These are phyloP conservation scores for Epinephelus malabaricus DNA, from an alignment of 2,797 vertebrate genomes.

Conservation along the genomic window DNA sequence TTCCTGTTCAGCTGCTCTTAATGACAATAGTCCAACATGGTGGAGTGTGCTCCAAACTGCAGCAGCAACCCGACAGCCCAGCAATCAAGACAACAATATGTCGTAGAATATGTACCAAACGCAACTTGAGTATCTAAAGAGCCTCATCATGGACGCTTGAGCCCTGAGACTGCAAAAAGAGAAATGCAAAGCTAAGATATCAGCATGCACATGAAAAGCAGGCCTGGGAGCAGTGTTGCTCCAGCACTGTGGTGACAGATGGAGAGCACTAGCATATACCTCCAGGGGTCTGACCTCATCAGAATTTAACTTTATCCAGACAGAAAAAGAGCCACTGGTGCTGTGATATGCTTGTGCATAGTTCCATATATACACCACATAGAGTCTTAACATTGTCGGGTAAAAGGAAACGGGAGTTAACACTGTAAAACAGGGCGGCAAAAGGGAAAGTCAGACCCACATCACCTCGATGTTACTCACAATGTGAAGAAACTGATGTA, in stretches of 20 bases:
- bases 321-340: conserved; percentile 50
- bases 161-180: conserved; percentile 21
- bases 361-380: conserved; percentile 12
- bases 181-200: conserved; percentile 44
- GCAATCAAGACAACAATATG: conserved; percentile 12
- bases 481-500: neutral
- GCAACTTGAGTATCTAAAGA: conserved; percentile 19
- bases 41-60: neutral
- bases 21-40: neutral
- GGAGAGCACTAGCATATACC: conserved; percentile 64
- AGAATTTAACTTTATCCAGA: conserved; percentile 66
- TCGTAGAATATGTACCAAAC: conserved; percentile 15
- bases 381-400: neutral
- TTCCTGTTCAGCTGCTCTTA: neutral
- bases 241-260: conserved; percentile 69
- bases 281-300: conserved; percentile 74
- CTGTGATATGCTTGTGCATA: conserved; percentile 36
- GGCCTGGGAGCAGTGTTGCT: conserved; percentile 54
- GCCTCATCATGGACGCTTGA: conserved; percentile 26
- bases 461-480: neutral
- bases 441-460: neutral
- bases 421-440: neutral
- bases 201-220: conserved; percentile 57
- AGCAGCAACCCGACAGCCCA: neutral
- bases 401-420: neutral